Evolutionary conservation across 2,797 vertebrate species (phyloP).

Genomic region (Morus bassanus): DNA sequence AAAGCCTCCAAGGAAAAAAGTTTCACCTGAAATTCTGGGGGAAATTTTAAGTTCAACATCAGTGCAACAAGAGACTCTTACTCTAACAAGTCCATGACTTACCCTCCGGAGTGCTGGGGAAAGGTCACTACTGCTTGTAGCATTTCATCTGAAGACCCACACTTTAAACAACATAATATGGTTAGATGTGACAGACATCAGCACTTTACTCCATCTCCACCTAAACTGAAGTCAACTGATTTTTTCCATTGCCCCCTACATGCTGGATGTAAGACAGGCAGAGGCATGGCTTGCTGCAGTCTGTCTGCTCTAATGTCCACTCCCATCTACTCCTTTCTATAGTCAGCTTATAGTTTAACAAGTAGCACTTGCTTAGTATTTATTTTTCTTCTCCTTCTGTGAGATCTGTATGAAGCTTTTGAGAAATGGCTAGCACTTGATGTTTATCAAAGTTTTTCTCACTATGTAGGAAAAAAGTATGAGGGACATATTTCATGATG

Average conservation of each 20-base stretch:
- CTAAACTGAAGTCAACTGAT: background rate
- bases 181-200: background rate
- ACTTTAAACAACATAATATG: background rate
- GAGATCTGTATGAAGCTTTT: slow-evolving; percentile 51
- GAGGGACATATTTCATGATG: slow-evolving; percentile 75
- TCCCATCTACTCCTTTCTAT: slow-evolving; percentile 9
- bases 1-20: background rate
- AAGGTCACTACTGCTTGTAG: background rate
- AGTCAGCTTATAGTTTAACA: slow-evolving; percentile 21
- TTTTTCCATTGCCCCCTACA: background rate
- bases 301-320: background rate
- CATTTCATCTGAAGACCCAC: background rate
- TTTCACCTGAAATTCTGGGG: background rate
- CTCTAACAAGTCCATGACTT: background rate
- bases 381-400: slow-evolving; percentile 46
- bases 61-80: background rate
- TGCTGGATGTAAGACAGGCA: background rate
- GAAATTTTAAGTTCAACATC: background rate
- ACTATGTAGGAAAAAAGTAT: slow-evolving; percentile 63
- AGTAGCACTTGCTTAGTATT: slow-evolving; percentile 16
- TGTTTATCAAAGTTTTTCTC: slow-evolving; percentile 73
- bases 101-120: background rate
- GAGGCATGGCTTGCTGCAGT: background rate
- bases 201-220: background rate
- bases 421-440: slow-evolving; percentile 69